A percentile compares a stretch with the other conserved stretches of the same genome.
Conservation (phyloP, 2,888 invertebrate genomes). For the Drosophila mimica region DNA sequence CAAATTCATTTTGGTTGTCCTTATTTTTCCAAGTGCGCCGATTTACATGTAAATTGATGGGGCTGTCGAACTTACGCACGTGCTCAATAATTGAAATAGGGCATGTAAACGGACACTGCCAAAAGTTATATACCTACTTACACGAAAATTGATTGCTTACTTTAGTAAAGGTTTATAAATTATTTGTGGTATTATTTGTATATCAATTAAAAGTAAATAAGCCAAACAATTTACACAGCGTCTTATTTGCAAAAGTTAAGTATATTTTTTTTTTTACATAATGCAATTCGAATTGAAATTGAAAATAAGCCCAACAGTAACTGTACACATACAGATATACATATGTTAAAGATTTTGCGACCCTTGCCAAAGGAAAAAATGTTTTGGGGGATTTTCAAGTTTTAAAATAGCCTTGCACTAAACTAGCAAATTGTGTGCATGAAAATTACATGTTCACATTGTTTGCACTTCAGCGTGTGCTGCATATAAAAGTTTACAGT, state of each 20-base stretch:
- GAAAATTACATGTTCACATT: constrained; percentile 63
- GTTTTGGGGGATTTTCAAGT: constrained; percentile 23
- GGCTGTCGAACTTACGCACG: constrained; percentile 61
- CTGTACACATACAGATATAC: background rate
- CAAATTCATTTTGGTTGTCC: constrained; percentile 22
- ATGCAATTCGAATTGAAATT: background rate
- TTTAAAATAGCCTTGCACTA: constrained; percentile 49
- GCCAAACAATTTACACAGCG: background rate
- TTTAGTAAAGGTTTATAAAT: background rate
- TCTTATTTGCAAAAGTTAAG: background rate
- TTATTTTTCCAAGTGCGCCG: constrained; percentile 38
- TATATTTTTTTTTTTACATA: background rate
- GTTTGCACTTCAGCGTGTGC: constrained; percentile 49
- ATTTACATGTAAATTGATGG: constrained; percentile 69
- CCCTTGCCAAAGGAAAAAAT: constrained; percentile 1
- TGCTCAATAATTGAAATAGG: constrained; percentile 61
- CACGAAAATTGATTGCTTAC: background rate
- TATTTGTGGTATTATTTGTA: background rate
- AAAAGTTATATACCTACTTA: background rate
- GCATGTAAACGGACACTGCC: constrained; percentile 30
- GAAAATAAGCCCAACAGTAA: background rate
- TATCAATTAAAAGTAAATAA: background rate
- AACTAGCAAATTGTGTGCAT: constrained; percentile 52
- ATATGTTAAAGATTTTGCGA: background rate
- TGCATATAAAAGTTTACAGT: constrained; percentile 50